Evolutionary conservation across 2,797 vertebrate genomes (phyloP).

Genomic region (Nannoperca obscura): DNA sequence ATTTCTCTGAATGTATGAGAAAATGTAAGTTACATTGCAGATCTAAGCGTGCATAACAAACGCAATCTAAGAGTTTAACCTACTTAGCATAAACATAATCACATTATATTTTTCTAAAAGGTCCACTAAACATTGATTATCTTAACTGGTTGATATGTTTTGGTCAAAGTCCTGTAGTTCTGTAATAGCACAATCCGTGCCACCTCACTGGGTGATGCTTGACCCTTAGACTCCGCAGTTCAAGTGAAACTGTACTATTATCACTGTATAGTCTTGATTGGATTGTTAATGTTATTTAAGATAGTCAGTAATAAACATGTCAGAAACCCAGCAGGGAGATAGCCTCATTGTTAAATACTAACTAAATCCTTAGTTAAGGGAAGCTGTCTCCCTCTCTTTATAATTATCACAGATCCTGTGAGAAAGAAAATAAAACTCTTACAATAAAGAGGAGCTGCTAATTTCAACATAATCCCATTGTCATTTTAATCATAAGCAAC

Average conservation of each 20-base stretch:
- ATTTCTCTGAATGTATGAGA: background rate
- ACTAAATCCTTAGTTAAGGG: background rate
- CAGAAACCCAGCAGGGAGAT: background rate
- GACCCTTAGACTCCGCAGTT: constrained; percentile 66
- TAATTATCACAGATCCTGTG: background rate
- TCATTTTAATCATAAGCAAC: background rate
- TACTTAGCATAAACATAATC: background rate
- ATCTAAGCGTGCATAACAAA: background rate
- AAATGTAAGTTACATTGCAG: background rate
- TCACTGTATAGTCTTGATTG: background rate
- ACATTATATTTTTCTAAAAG: background rate
- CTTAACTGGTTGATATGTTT: constrained; percentile 41
- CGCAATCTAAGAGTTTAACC: background rate
- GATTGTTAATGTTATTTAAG: background rate
- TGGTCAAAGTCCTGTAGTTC: constrained; percentile 73
- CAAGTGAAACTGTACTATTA: background rate
- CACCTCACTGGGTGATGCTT: constrained; percentile 52
- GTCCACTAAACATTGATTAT: background rate
- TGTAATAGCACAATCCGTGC: constrained; percentile 8
- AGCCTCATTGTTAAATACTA: background rate
- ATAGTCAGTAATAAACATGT: background rate
- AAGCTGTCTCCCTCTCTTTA: background rate
- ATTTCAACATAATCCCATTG: background rate
- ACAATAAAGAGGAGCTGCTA: background rate
- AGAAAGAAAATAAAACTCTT: background rate